Evolutionary conservation across 1,140 invertebrate genomes (phyloP).

Genomic region (Caerostris extrusa): DNA sequence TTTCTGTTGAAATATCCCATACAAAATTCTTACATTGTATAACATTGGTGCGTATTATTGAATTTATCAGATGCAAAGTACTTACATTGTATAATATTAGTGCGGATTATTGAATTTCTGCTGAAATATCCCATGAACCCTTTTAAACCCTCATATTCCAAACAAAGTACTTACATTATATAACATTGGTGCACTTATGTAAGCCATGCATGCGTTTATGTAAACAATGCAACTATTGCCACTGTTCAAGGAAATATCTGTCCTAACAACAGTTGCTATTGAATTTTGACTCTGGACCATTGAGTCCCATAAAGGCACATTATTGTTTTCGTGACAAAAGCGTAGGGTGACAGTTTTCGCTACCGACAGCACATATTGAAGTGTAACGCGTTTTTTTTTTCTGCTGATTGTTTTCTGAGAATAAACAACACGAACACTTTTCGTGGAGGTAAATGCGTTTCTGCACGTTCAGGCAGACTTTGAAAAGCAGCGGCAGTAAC

Average conservation of each 20-base stretch:
- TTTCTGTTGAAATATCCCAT: too few species aligned
- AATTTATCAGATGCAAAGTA: too few species aligned
- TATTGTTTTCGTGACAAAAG: slow-evolving; percentile 46
- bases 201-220: too few species aligned
- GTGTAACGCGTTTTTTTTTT: slow-evolving; percentile 26
- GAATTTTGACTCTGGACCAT: neutral
- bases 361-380: slow-evolving; percentile 3
- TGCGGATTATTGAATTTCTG: too few species aligned
- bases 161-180: too few species aligned
- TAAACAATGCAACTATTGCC: neutral
- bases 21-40: too few species aligned
- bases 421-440: slow-evolving; percentile 17
- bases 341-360: neutral
- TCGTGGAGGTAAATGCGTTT: slow-evolving; percentile 21
- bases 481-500: neutral
- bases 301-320: neutral
- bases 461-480: slow-evolving; percentile 22
- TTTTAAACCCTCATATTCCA: too few species aligned
- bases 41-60: too few species aligned
- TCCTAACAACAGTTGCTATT: neutral
- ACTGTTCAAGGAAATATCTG: neutral
- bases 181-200: too few species aligned
- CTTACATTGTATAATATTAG: too few species aligned
- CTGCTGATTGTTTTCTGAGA: slow-evolving; percentile 3
- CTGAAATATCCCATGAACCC: too few species aligned